Evolutionary conservation across 2,797 vertebrate genomes (phyloP), one percentile per base, ranked within the genome.

Genomic region (Acanthurus tractus): DNA sequence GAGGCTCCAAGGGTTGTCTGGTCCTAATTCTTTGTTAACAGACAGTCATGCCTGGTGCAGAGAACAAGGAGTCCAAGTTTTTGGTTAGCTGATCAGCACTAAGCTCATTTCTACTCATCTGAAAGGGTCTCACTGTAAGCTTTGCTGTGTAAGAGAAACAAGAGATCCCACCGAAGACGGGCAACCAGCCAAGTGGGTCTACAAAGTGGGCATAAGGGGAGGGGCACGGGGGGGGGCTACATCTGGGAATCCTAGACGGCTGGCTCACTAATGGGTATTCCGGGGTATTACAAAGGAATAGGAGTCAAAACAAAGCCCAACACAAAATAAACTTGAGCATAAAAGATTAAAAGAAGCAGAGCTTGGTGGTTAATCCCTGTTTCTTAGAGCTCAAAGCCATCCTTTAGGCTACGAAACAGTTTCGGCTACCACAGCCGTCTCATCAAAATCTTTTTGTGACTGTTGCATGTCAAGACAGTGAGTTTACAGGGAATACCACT

Each of bases 251-350:
- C 57, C 70, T 72, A 86, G 83, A 90, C 48, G 63, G 74, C 79
- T 62, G 50, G 63, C 81, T 92, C 70, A 57, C 81, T 90, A 90
- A 93, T 92, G 83, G 92, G 86, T 82, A 92, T 94, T 90, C 80
- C 73, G 25, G n/a, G 64, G 87, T 68, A 89, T 93, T 93, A 92
- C 81, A 86, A 78, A 81, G 79, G 74, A 91, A 88, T 85, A 84
- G 69, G 69, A 89, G 86, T 87, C 78, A 82, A 92, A 93, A 94
- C 90, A 93, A 91, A 90, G 79, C 81, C 70, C 73, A 81, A 88
- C 77, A 72, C 71, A 87, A 93, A 90, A 89, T 92, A 89, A 91
- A 94, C 86, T 74, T 77, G 49, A 81, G 79, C 65, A 85, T 87
- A 86, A 85, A 89, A 88, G 88, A 93, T 89, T 85, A 86, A 86